These are phyloP conservation scores for Leucozona laternaria DNA, from an alignment of 2,888 invertebrate species.

Conservation along the genomic window DNA sequence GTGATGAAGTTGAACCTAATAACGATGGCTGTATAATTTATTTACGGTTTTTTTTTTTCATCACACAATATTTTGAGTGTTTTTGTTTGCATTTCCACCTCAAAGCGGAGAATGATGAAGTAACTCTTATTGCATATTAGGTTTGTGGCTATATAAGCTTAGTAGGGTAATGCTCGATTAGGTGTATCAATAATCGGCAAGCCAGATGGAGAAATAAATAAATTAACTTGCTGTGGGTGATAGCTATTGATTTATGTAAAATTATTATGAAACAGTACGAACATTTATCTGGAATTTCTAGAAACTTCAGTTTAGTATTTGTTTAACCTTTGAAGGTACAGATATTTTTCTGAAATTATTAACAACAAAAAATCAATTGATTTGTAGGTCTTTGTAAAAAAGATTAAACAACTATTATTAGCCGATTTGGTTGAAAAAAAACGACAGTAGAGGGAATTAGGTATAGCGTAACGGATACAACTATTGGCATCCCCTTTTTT, in stretches of 20 bases:
- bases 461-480: too few relatives aligned
- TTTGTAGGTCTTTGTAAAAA: too few relatives aligned
- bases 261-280: neutral
- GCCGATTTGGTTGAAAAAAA: too few relatives aligned
- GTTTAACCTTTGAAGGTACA: too few relatives aligned
- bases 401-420: too few relatives aligned
- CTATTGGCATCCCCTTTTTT: too few relatives aligned
- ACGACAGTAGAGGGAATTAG: too few relatives aligned
- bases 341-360: too few relatives aligned
- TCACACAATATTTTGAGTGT: conserved; percentile 20
- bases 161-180: conserved; percentile 58
- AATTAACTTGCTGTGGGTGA: neutral
- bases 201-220: conserved; percentile 5
- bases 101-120: conserved; percentile 46
- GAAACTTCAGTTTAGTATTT: neutral
- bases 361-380: too few relatives aligned
- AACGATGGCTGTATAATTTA: conserved; percentile 15
- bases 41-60: conserved; percentile 10
- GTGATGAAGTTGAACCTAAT: conserved; percentile 46
- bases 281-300: neutral
- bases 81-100: conserved; percentile 56
- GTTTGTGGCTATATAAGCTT: conserved; percentile 46
- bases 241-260: neutral
- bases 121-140: conserved; percentile 53
- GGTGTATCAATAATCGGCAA: conserved; percentile 29